These are phyloP conservation scores for Hyposoter dolosus DNA, from an alignment of 2,888 invertebrate genomes.

Conservation along the genomic window DNA sequence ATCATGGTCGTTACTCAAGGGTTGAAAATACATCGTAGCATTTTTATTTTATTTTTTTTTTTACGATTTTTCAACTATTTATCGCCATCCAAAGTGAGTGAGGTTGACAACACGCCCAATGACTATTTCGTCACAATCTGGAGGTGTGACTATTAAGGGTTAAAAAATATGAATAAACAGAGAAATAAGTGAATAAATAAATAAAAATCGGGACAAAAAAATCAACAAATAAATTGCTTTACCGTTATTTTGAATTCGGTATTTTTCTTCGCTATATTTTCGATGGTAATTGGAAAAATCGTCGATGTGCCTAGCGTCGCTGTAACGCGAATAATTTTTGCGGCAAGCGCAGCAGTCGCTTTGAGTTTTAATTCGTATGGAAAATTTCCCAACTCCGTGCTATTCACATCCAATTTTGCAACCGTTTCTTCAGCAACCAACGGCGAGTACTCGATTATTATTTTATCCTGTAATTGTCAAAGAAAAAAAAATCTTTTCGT, in stretches of 20 bases:
- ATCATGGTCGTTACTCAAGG: no score
- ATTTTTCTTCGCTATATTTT: conserved; percentile 69
- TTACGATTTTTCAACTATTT: no score
- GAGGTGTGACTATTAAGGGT: no score
- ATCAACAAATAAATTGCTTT: not conserved
- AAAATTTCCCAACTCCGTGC: conserved; percentile 72
- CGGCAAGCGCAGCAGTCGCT: conserved; percentile 71
- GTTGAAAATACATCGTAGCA: no score
- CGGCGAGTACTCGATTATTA: conserved; percentile 74
- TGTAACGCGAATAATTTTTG: conserved; percentile 71
- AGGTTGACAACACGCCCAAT: no score
- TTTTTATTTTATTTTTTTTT: no score
- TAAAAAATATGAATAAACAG: not conserved
- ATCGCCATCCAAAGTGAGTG: no score
- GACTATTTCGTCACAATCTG: no score
- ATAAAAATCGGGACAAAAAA: not conserved
- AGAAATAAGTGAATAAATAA: not conserved
- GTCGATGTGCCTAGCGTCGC: conserved; percentile 71
- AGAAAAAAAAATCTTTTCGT: not conserved
- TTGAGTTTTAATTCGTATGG: conserved; percentile 77
- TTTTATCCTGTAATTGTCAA: conserved; percentile 69
- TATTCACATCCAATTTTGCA: conserved; percentile 69
- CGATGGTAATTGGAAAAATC: conserved; percentile 71
- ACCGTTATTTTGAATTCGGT: conserved; percentile 73
- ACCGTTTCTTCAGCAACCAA: conserved; percentile 69